Conservation (phyloP, 2,888 invertebrate genomes). For the Rhorus exstirpatorius region DNA sequence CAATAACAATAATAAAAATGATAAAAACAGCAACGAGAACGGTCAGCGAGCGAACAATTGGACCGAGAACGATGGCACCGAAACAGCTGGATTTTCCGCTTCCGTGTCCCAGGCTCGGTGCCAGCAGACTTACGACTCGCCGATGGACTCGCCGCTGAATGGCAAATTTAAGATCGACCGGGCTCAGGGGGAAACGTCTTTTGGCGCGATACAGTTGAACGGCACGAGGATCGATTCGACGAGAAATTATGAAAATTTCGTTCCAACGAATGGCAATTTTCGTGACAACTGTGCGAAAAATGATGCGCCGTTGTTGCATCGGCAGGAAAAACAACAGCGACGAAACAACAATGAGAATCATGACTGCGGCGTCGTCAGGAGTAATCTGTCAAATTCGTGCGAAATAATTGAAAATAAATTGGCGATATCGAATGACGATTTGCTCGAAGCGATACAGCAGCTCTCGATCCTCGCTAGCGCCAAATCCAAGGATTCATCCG, state of each 20-base stretch:
- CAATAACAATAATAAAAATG: conserved; percentile 74
- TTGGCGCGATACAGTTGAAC: conserved; percentile 79
- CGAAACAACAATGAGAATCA: conserved; percentile 73
- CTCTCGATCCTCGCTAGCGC: conserved; percentile 84
- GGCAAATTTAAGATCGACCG: conserved; percentile 52
- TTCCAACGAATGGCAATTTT: conserved; percentile 74
- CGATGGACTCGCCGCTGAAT: conserved; percentile 22
- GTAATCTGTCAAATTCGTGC: conserved; percentile 77
- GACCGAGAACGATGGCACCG: conserved; percentile 55
- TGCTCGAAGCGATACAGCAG: conserved; percentile 85
- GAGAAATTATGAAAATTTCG: conserved; percentile 77
- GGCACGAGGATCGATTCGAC: conserved; percentile 73
- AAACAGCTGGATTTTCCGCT: conserved; percentile 72
- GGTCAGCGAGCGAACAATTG: conserved; percentile 78
- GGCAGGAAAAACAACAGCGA: conserved; percentile 5
- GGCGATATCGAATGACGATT: conserved; percentile 86
- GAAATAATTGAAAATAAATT: conserved; percentile 87
- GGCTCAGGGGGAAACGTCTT: conserved; percentile 67
- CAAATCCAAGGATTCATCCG: conserved; percentile 27
- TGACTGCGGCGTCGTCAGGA: conserved; percentile 64
- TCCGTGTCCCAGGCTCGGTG: conserved; percentile 78
- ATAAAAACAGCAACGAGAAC: conserved; percentile 74
- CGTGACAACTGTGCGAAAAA: conserved; percentile 79
- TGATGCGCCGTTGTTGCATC: conserved; percentile 37
- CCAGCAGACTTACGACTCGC: conserved; percentile 47